phyloP scores from a whole-genome alignment of 2,888 invertebrate genomes.

The Aleiodes leptofemur region DNA sequence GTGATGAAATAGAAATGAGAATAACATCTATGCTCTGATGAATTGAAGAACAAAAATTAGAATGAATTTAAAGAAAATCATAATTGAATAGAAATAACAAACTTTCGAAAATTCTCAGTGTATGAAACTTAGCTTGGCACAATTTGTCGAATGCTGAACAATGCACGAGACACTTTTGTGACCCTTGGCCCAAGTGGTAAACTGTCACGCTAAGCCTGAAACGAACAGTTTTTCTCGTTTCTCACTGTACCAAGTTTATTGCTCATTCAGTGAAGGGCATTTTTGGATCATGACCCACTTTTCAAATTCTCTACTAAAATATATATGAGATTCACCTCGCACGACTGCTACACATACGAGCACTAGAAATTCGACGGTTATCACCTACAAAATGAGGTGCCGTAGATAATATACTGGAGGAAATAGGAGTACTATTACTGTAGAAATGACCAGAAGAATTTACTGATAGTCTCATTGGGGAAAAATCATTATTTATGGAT shows the following conservation, averaged over 20 bases:
- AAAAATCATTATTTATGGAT: no score
- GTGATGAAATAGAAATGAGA: slow-evolving; percentile 7
- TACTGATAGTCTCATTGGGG: neutral
- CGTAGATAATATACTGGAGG: neutral
- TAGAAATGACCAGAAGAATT: neutral
- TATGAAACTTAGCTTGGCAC: neutral
- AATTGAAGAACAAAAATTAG: neutral
- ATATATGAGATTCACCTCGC: slow-evolving; percentile 13
- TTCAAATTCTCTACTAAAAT: slow-evolving; percentile 35
- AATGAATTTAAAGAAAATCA: no score
- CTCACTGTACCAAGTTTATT: slow-evolving; percentile 17
- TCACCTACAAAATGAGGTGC: slow-evolving; percentile 8
- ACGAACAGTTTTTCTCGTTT: slow-evolving; percentile 5
- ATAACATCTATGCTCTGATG: neutral
- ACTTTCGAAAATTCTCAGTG: no score
- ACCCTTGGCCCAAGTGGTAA: slow-evolving; percentile 13
- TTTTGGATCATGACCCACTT: slow-evolving; percentile 49
- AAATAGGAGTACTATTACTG: no score
- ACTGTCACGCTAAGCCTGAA: slow-evolving; percentile 21
- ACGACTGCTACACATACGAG: slow-evolving; percentile 1
- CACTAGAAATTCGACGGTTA: slow-evolving; percentile 1
- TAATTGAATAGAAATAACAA: no score
- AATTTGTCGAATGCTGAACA: neutral
- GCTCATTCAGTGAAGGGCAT: slow-evolving; percentile 39
- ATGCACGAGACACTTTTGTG: slow-evolving; percentile 26